Evolutionary conservation across 2,113 vertebrate species (phyloP).

Genomic region (Sclerurus mexicanus): DNA sequence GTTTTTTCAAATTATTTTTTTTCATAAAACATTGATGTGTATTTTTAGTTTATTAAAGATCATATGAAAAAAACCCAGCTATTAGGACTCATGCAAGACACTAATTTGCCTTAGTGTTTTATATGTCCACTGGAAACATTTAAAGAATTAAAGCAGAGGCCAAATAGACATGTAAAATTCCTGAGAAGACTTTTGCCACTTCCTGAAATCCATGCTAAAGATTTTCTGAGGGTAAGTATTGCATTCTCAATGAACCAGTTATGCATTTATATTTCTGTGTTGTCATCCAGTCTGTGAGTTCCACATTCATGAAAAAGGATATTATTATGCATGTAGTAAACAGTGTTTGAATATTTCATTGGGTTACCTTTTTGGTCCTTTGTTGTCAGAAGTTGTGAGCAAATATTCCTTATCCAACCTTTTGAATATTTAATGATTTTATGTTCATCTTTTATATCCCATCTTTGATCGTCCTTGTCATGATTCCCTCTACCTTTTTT

Average conservation of each 20-base stretch:
- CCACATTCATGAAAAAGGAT: not conserved
- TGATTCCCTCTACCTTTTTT: not conserved
- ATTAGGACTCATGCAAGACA: not conserved
- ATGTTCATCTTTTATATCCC: not conserved
- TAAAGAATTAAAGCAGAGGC: not conserved
- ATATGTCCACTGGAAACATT: not conserved
- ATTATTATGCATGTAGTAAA: not conserved
- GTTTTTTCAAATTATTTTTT: not conserved
- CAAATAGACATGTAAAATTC: not conserved
- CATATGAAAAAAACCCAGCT: not conserved
- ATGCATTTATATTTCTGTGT: not conserved
- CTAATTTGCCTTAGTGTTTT: not conserved
- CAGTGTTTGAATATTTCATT: slow-evolving; percentile 7
- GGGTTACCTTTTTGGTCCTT: not conserved
- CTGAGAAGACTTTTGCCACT: not conserved
- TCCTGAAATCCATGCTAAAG: not conserved
- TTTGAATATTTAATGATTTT: slow-evolving; percentile 17
- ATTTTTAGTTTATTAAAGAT: not conserved
- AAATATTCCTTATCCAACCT: slow-evolving; percentile 1
- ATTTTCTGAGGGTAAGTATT: not conserved
- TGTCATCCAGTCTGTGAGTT: not conserved
- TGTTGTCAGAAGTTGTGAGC: not conserved
- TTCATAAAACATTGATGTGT: not conserved
- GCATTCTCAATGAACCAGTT: not conserved
- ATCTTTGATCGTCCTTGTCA: not conserved